These are phyloP conservation scores for Byasa hedistus DNA, from an alignment of 2,888 invertebrate genomes.

Conservation along the genomic window DNA sequence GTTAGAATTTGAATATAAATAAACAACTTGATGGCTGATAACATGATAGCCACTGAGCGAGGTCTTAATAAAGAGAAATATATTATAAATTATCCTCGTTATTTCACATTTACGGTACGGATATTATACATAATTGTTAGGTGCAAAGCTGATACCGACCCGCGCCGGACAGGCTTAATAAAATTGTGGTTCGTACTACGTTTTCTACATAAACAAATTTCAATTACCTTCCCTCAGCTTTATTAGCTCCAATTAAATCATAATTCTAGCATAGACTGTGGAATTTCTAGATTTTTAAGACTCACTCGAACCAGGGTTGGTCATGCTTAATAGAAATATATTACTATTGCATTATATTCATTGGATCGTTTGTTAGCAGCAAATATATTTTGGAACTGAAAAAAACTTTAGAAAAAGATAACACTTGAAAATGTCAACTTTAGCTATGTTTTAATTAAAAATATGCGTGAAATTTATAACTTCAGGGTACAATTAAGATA, in stretches of 20 bases:
- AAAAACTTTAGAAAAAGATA: no score
- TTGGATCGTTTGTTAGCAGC: no score
- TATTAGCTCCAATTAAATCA: slow-evolving; percentile 77
- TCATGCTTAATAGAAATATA: slow-evolving; percentile 14
- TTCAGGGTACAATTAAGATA: no score
- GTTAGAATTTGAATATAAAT: neutral
- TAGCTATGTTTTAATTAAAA: no score
- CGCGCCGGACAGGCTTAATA: slow-evolving; percentile 54
- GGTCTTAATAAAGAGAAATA: neutral
- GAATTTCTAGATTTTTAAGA: slow-evolving; percentile 44
- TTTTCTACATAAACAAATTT: slow-evolving; percentile 63
- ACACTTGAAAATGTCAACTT: no score
- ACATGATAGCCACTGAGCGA: neutral
- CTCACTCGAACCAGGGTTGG: slow-evolving; percentile 48
- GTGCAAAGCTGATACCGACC: slow-evolving; percentile 43
- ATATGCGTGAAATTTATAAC: no score
- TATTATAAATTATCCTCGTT: slow-evolving; percentile 1
- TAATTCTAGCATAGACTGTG: slow-evolving; percentile 53
- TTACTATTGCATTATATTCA: no score
- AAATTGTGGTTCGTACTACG: slow-evolving; percentile 57
- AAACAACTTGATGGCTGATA: neutral
- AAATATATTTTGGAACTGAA: no score
- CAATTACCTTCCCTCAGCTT: slow-evolving; percentile 64
- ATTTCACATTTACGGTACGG: slow-evolving; percentile 2
- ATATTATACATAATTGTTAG: slow-evolving; percentile 48